A percentile compares a stretch with the other conserved stretches of the same genome.
Evolutionary conservation across 2,888 invertebrate genomes (phyloP).

Genomic region (Macropis europaea): DNA sequence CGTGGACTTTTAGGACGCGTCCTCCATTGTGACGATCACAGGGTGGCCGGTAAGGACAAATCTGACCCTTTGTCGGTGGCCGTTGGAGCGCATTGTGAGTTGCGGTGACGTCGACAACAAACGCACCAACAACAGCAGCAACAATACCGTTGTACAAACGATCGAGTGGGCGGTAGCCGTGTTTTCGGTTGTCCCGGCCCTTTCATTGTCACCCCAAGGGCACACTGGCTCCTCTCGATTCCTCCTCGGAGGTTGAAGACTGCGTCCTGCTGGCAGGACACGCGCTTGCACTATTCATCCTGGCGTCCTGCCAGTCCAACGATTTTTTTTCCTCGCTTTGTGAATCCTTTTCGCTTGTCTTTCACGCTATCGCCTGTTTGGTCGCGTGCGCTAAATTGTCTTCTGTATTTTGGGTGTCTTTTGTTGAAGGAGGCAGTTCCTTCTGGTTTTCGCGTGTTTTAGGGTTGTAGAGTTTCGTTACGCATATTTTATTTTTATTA

Average conservation of each 20-base stretch:
- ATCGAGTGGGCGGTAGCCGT: constrained; percentile 69
- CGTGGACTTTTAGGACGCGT: constrained; percentile 41
- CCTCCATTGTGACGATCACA: constrained; percentile 51
- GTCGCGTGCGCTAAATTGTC: too few relatives aligned
- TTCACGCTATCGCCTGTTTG: too few relatives aligned
- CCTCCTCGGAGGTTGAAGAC: constrained; percentile 45
- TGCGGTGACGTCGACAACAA: constrained; percentile 54
- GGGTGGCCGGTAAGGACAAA: constrained; percentile 62
- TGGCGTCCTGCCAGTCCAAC: neutral
- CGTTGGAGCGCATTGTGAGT: constrained; percentile 52
- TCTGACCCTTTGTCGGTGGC: constrained; percentile 65
- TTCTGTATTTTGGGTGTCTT: too few relatives aligned
- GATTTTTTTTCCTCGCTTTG: neutral
- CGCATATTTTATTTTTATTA: too few relatives aligned
- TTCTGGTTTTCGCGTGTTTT: too few relatives aligned
- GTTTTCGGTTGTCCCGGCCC: constrained; percentile 64
- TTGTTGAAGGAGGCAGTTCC: too few relatives aligned
- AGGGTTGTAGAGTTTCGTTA: too few relatives aligned
- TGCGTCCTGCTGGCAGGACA: constrained; percentile 70
- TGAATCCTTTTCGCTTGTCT: neutral
- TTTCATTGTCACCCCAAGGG: constrained; percentile 58
- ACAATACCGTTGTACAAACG: constrained; percentile 62
- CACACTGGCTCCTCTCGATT: constrained; percentile 40
- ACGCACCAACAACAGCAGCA: constrained; percentile 51
- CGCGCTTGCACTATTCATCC: constrained; percentile 61